Conservation (phyloP, 2,797 vertebrate species). For the Fistularia tabacaria region DNA sequence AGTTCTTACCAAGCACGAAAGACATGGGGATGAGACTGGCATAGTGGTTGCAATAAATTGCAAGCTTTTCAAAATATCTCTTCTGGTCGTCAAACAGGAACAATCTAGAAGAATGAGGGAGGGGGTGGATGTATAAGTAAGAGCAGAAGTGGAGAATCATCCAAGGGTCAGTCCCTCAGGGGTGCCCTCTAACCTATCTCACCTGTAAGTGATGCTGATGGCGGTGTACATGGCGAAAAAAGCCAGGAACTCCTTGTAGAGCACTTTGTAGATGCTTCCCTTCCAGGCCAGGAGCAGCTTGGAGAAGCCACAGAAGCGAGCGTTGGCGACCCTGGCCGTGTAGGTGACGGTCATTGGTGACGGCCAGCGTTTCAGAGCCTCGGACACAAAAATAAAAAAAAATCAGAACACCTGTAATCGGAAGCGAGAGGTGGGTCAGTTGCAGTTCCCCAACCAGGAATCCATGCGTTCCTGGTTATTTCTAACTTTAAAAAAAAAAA, state of each 20-base stretch:
- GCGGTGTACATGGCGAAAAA: conserved; percentile 85
- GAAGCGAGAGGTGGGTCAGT: background rate
- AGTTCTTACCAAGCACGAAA: conserved; percentile 84
- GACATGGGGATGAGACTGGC: conserved; percentile 92
- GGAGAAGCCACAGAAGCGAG: conserved; percentile 91
- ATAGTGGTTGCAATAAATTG: conserved; percentile 92
- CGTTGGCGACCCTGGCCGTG: conserved; percentile 88
- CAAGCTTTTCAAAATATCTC: conserved; percentile 89
- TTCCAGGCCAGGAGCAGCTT: conserved; percentile 89
- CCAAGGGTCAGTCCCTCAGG: background rate
- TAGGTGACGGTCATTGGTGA: conserved; percentile 89
- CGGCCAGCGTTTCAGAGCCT: conserved; percentile 1
- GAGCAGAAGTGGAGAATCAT: background rate
- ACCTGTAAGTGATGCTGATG: conserved; percentile 90
- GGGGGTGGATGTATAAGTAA: background rate
- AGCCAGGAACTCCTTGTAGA: conserved; percentile 89
- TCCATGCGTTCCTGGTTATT: too few relatives aligned
- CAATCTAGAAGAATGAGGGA: conserved; percentile 57
- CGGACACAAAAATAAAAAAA: background rate
- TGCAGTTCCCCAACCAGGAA: too few relatives aligned
- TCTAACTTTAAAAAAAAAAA: background rate
- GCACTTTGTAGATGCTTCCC: conserved; percentile 92
- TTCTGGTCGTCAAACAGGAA: conserved; percentile 82
- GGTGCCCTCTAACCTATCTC: conserved; percentile 16
- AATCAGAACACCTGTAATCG: background rate